Evolutionary conservation across 2,888 invertebrate genomes (phyloP), one percentile per base, ranked within the genome.

Genomic region (Macrophya annulata): DNA sequence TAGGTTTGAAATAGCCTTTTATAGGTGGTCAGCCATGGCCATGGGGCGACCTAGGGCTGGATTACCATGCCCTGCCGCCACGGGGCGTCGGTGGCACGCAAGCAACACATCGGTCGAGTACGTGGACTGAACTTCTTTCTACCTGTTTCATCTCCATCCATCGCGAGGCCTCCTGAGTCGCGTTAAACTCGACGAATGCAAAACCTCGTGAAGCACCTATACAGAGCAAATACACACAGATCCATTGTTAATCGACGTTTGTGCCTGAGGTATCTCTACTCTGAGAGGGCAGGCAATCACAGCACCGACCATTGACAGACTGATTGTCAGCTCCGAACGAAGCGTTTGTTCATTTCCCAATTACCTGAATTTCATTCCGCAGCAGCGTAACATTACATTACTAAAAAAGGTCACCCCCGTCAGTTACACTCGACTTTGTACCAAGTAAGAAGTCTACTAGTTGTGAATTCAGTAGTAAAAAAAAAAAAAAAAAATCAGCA

Each of bases 131-230:
- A 85, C 85, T 86, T 87, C 85, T 88, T 93, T 93, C 93, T 96
- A 97, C 97, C 96, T 98, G 97, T 95, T 97, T 97, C 94, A 96
- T 95, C 94, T 98, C 98, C 97, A 98, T 98, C 98, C 98, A 98
- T 94, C 96, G 96, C 94, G 96, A 96, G 93, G 98, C 98, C 95
- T 98, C 98, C 94, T 96, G 96, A 94, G 97, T 96, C 94, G 97
- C 96, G 94, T 96, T 96, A 96, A 98, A 98, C 96, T 98, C 98
- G 95, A 98, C 97, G 96, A 97, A 96, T 92, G 96, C 96, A 94
- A 96, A 96, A 90, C 96, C 96, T 92, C 96, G 95, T 94, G 97
- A 97, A 94, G 96, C 96, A 96, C 98, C 98, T 97, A 96, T 98
- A 98, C 95, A 96, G 95, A 95, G 95, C 95, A 95, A 95, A 95